phyloP scores from a whole-genome alignment of 2,797 vertebrate genomes.

The Enteromius radiatus region DNA sequence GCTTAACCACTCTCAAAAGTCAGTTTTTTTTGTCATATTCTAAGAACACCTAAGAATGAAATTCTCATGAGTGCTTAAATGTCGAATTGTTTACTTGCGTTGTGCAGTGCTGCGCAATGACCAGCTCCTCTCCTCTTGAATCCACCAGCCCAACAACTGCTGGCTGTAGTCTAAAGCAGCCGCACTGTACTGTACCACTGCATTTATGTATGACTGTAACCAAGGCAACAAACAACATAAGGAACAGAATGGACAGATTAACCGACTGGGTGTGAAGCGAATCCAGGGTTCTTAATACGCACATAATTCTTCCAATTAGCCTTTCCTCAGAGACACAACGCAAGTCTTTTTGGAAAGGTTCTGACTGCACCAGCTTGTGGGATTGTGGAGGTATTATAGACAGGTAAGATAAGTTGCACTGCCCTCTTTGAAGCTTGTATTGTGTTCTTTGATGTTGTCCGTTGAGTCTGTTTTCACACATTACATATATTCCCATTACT shows the following conservation, averaged over 20 bases:
- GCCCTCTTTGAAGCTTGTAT: conserved; percentile 19
- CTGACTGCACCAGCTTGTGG: conserved; percentile 2
- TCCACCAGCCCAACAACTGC: conserved; percentile 47
- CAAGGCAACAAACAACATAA: conserved; percentile 85
- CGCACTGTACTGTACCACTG: conserved; percentile 68
- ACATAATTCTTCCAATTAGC: conserved; percentile 46
- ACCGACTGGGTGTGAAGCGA: conserved; percentile 69
- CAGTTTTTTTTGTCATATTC: conserved; percentile 23
- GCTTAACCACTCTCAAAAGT: conserved; percentile 34
- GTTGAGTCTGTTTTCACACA: neutral
- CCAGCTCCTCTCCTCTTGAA: conserved; percentile 31
- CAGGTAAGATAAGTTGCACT: conserved; percentile 39
- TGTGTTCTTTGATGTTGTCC: conserved; percentile 19
- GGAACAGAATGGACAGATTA: conserved; percentile 77
- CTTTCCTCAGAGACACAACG: neutral
- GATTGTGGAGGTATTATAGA: neutral
- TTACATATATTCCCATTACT: neutral
- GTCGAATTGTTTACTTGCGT: conserved; percentile 54
- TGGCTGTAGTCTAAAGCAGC: conserved; percentile 61
- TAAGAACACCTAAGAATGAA: conserved; percentile 10
- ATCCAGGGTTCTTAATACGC: conserved; percentile 49
- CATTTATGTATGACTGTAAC: conserved; percentile 79
- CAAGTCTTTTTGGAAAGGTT: conserved; percentile 19
- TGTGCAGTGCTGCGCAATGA: conserved; percentile 23
- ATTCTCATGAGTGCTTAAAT: conserved; percentile 37